A percentile compares a stretch with the other conserved stretches of the same genome.
phyloP scores from a whole-genome alignment of 2,113 vertebrate genomes.

The Sceloporus tristichus region DNA sequence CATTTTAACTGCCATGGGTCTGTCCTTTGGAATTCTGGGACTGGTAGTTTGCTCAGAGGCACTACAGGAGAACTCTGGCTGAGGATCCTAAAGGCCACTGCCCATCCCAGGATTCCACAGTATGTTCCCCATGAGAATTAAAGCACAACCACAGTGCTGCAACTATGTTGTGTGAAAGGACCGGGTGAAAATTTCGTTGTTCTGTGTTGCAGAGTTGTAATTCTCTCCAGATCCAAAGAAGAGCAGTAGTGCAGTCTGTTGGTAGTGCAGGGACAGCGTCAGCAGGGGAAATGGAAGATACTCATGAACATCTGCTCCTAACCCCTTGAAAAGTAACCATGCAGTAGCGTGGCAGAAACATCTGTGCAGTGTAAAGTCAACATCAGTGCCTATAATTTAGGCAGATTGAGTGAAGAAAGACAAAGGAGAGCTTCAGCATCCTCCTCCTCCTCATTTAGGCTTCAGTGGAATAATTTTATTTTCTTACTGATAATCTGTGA shows the following conservation, averaged over 20 bases:
- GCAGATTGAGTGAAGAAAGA: constrained; percentile 38
- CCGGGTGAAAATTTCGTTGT: no score
- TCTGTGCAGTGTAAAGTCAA: constrained; percentile 27
- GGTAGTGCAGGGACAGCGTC: neutral
- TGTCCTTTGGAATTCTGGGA: no score
- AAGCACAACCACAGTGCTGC: no score
- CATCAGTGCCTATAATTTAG: constrained; percentile 30
- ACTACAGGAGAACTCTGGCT: neutral
- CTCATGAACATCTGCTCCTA: constrained; percentile 16
- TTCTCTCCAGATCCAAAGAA: constrained; percentile 4
- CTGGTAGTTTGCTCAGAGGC: neutral
- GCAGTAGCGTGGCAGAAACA: constrained; percentile 15
- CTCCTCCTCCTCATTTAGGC: neutral
- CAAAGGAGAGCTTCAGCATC: constrained; percentile 16
- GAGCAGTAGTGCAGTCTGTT: constrained; percentile 10
- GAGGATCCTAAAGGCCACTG: neutral
- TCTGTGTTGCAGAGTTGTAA: neutral
- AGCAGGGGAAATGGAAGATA: neutral
- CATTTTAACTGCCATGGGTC: no score
- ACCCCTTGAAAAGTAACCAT: constrained; percentile 29
- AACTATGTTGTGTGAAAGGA: no score
- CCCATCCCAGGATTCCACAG: no score
- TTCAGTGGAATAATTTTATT: neutral
- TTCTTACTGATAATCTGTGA: neutral
- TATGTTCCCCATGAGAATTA: no score